Evolutionary conservation across 2,797 vertebrate genomes (phyloP).

Genomic region (Anguilla marmorata): DNA sequence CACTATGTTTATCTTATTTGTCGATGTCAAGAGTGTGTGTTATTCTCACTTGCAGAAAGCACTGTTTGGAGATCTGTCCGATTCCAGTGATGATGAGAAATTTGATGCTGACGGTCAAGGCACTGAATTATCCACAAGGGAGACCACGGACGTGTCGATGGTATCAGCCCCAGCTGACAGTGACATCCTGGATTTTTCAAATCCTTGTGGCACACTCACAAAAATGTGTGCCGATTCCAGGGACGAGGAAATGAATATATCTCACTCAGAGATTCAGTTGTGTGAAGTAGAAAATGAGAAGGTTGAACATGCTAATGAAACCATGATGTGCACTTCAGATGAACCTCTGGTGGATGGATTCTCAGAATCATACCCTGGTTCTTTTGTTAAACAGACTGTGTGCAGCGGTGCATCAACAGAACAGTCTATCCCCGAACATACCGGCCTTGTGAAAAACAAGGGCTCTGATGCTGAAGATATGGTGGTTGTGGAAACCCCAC

Average conservation of each 20-base stretch:
- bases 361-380: conserved; percentile 20
- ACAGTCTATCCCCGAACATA: conserved; percentile 7
- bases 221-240: neutral
- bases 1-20: neutral
- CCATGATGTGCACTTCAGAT: conserved; percentile 3
- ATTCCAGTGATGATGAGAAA: conserved; percentile 62
- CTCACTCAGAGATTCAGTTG: neutral
- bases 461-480: conserved; percentile 29
- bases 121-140: conserved; percentile 5
- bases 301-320: conserved; percentile 32
- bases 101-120: conserved; percentile 20
- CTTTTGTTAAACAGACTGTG: conserved; percentile 18
- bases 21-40: neutral
- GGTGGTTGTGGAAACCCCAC: conserved; percentile 33
- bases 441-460: neutral
- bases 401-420: conserved; percentile 4
- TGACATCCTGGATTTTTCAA: conserved; percentile 3
- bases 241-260: conserved; percentile 17
- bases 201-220: conserved; percentile 14
- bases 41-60: conserved; percentile 65
- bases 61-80: conserved; percentile 58
- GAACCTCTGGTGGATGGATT: conserved; percentile 9
- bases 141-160: conserved; percentile 26
- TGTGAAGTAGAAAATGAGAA: conserved; percentile 15
- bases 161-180: conserved; percentile 27